These are phyloP conservation scores for Eurypyga helias DNA, from an alignment of 2,113 vertebrate genomes.

Conservation along the genomic window DNA sequence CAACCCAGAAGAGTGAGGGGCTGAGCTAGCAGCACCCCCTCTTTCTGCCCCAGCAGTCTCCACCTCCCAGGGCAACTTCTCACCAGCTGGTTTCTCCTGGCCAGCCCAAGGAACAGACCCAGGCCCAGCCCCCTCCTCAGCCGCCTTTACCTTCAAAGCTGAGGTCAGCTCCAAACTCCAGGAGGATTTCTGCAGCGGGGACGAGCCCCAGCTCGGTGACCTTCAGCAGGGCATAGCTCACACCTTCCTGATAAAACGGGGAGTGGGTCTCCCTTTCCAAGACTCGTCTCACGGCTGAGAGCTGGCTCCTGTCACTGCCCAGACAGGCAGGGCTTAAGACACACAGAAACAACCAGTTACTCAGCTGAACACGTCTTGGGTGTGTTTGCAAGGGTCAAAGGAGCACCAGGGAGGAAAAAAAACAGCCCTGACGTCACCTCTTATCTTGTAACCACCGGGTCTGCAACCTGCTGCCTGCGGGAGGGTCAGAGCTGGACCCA, in stretches of 20 bases:
- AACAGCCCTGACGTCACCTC: not conserved
- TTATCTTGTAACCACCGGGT: not conserved
- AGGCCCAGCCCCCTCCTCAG: not conserved
- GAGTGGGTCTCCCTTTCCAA: constrained; percentile 87
- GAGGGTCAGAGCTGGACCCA: not conserved
- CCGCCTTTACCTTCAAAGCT: constrained; percentile 86
- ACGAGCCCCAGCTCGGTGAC: constrained; percentile 84
- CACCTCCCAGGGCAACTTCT: not conserved
- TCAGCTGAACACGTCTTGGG: accelerated
- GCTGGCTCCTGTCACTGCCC: constrained; percentile 57
- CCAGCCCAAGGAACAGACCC: not conserved
- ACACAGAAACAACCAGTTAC: not conserved
- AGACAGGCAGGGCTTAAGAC: constrained; percentile 41
- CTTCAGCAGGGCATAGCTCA: constrained; percentile 90
- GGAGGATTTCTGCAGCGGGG: constrained; percentile 80
- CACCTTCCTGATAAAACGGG: constrained; percentile 85
- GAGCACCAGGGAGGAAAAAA: not conserved
- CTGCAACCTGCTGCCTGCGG: not conserved
- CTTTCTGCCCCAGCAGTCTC: not conserved
- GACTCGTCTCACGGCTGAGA: constrained; percentile 77
- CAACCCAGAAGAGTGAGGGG: not conserved
- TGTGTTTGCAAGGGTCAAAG: not conserved
- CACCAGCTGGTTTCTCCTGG: not conserved
- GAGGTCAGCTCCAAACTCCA: constrained; percentile 86
- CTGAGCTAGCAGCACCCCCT: not conserved